Conservation (phyloP, 2,888 invertebrate species). For the Leptinotarsa tumamoca region DNA sequence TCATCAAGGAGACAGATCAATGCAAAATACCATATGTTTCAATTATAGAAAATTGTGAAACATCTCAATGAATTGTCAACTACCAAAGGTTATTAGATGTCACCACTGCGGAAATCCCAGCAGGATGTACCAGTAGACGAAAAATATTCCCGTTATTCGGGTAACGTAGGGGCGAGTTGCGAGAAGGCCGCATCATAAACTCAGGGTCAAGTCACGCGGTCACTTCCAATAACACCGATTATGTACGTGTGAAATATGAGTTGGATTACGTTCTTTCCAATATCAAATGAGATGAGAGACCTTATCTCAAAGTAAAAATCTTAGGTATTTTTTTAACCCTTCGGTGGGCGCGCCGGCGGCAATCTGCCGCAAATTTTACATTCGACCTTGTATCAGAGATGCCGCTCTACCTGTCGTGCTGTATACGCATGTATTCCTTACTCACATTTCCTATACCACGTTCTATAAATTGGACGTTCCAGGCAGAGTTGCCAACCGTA, state of each 20-base stretch:
- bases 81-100: neutral
- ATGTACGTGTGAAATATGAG: neutral
- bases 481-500: no score
- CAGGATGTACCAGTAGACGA: neutral
- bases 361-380: no score
- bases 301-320: neutral
- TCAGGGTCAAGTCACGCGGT: neutral
- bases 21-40: neutral
- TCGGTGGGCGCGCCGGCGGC: no score
- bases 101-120: neutral
- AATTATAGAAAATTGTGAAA: neutral
- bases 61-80: neutral
- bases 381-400: no score
- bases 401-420: no score
- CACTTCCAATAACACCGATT: neutral
- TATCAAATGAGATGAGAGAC: neutral
- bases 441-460: no score
- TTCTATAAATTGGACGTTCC: no score
- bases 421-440: no score
- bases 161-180: neutral
- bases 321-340: neutral
- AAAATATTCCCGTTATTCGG: neutral
- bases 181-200: neutral
- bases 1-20: neutral
- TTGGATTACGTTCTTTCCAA: neutral